Conservation (phyloP, 1,140 invertebrate genomes). For the Psilanteris sp. region DNA sequence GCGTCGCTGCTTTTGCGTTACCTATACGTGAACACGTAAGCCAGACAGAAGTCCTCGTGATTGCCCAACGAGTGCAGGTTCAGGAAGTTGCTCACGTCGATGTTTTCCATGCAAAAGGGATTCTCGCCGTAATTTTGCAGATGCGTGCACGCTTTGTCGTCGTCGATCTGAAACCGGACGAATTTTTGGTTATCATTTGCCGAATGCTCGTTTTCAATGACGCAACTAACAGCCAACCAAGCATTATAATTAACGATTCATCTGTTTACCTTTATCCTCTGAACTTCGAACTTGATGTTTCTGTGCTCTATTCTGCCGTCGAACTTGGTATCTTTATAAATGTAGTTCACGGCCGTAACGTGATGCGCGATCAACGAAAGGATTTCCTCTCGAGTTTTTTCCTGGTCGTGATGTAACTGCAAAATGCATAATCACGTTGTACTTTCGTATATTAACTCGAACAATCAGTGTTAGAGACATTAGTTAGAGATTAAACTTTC, state of each 20-base stretch:
- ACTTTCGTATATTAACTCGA: constrained; percentile 11
- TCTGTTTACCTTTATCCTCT: constrained; percentile 94
- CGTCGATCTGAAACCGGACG: constrained; percentile 86
- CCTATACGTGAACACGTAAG: constrained; percentile 98
- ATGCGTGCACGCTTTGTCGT: constrained; percentile 88
- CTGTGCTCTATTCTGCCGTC: constrained; percentile 91
- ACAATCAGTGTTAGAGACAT: no score
- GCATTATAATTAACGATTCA: no score
- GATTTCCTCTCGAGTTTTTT: constrained; percentile 97
- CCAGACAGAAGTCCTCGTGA: constrained; percentile 98
- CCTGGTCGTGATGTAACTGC: constrained; percentile 84
- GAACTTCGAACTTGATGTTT: constrained; percentile 98
- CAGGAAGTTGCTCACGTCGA: constrained; percentile 99
- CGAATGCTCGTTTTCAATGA: no score
- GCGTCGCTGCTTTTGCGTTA: constrained; percentile 12
- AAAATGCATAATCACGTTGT: constrained; percentile 59
- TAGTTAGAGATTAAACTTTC: no score
- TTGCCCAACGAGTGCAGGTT: constrained; percentile 98
- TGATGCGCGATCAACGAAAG: constrained; percentile 98
- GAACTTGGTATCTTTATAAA: constrained; percentile 97
- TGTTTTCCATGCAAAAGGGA: constrained; percentile 97
- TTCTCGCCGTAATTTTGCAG: constrained; percentile 86
- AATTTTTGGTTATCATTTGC: no score
- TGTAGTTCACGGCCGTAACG: constrained; percentile 98
- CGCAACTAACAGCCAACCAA: no score